Evolutionary conservation across 1,140 invertebrate genomes (phyloP).

Genomic region (Conus betulinus): DNA sequence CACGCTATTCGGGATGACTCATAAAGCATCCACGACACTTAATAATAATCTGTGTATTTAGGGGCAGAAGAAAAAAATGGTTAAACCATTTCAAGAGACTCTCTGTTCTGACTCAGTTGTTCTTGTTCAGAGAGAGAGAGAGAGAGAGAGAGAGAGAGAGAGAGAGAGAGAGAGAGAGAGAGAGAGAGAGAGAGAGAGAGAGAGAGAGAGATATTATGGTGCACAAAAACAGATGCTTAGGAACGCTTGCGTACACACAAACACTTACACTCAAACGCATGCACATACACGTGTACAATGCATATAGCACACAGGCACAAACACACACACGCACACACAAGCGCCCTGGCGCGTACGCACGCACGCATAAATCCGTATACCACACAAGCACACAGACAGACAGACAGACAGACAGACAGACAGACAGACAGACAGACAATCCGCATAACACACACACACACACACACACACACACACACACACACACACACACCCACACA

Average conservation of each 20-base stretch:
- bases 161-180: not conserved
- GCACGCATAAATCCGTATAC: too few relatives aligned
- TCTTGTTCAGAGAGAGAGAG: not conserved
- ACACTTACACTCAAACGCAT: too few relatives aligned
- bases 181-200: not conserved
- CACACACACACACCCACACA: not conserved
- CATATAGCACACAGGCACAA: too few relatives aligned
- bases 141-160: not conserved
- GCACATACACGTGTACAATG: too few relatives aligned
- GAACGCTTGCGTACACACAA: too few relatives aligned
- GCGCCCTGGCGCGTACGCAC: too few relatives aligned
- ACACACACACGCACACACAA: too few relatives aligned
- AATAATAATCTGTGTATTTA: not conserved
- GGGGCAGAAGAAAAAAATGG: not conserved
- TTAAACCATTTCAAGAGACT: not conserved
- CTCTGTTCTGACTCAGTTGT: not conserved
- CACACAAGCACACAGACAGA: too few relatives aligned
- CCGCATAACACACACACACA: not conserved
- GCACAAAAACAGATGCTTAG: too few relatives aligned
- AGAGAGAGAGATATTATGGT: too few relatives aligned
- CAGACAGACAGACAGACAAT: not conserved
- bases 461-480: not conserved
- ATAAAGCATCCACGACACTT: not conserved
- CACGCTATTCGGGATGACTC: not conserved
- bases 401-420: not conserved